Evolutionary conservation across 2,797 vertebrate genomes (phyloP), one percentile per base, ranked within the genome.

Genomic region (Margarornis squamiger): DNA sequence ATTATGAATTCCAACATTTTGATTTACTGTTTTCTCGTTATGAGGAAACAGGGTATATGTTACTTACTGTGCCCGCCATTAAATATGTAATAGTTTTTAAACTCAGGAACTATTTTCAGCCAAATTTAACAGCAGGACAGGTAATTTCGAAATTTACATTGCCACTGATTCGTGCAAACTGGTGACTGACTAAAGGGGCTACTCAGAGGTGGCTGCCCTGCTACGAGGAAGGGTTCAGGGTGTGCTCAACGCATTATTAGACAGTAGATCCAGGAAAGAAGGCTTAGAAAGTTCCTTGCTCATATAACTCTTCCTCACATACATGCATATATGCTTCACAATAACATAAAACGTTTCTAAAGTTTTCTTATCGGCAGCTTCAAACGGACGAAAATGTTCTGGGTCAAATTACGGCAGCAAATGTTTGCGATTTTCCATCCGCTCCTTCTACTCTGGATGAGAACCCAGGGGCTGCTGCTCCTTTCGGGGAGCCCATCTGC

Each of bases 291-390:
- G 8, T 18, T 76, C 46, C 46, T 46, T 24, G 13, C 14, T 43
- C 15, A 1, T 21, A 2, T 14, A 65, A 43, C 30, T 36, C 43
- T 39, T 34, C 11, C 1, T 16, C 22, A 46, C 26, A 14, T 2
- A 5, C 1, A 14, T 7, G 24, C 5, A 15, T 4, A 17, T 12
- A 12, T 2, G 38, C 24, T 41, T 30, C 22, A 8, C 12, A 55
- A 43, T 12, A 48, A 71, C 11, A 38, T 16, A 20, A 29, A 78
- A 45, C 2, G 14, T 38, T 41, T 41, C 46, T 49, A 1, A 52
- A 68, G 34, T 76, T 93, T 75, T 72, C 67, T 27, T 21, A 49
- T 10, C 6, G 11, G 22, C 78, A 68, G 34, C 41, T 82, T 65
- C 54, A 48, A 61, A 12, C 0, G 26, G 62, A 82, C 9, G 20